phyloP scores from a whole-genome alignment of 2,888 invertebrate genomes.

The Congeria kusceri region DNA sequence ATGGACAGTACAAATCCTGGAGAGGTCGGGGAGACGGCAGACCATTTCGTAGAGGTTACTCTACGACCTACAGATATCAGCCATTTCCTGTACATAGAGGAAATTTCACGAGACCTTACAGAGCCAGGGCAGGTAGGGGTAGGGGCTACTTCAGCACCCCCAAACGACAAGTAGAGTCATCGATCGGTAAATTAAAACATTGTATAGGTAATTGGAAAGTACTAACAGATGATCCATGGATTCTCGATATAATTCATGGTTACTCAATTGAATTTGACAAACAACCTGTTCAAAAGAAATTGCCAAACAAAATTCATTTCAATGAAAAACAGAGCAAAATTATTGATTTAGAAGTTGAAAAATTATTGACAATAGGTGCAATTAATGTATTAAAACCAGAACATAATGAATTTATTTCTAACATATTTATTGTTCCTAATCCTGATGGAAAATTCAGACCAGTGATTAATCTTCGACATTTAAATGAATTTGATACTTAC shows the following conservation, averaged over 20 bases:
- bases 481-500: too few relatives aligned
- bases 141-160: too few relatives aligned
- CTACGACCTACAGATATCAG: too few relatives aligned
- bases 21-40: too few relatives aligned
- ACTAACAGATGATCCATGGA: background rate
- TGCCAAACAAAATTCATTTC: background rate
- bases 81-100: too few relatives aligned
- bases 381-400: background rate
- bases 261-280: conserved; percentile 6
- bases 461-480: background rate
- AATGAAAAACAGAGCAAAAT: background rate
- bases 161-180: too few relatives aligned
- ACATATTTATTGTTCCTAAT: conserved; percentile 8
- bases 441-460: conserved; percentile 16
- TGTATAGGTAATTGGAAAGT: background rate
- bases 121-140: too few relatives aligned
- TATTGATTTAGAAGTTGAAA: background rate
- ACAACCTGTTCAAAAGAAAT: background rate
- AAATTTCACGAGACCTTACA: too few relatives aligned
- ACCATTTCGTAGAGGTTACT: too few relatives aligned
- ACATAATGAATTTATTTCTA: conserved; percentile 10
- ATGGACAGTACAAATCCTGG: too few relatives aligned
- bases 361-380: background rate
- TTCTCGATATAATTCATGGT: background rate
- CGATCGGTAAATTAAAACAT: too few relatives aligned